A percentile compares a stretch with the other conserved stretches of the same genome.
Evolutionary conservation across 2,888 invertebrate species (phyloP).

Genomic region (Stenolophus ochropezus): DNA sequence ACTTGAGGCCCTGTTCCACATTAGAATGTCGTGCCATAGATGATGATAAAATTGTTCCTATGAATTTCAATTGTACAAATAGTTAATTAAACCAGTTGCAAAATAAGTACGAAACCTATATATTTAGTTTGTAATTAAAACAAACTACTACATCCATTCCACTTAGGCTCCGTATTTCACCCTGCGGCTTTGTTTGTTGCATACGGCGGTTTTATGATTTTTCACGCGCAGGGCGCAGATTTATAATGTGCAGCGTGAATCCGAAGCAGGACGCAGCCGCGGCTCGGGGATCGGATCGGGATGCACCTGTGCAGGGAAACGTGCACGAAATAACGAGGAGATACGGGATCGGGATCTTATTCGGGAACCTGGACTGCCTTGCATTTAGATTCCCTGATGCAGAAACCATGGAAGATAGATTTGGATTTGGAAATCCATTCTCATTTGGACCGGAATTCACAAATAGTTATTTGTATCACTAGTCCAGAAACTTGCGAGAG

Average conservation of each 20-base stretch:
- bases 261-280: background rate
- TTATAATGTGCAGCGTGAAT: constrained; percentile 16
- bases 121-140: background rate
- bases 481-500: no score
- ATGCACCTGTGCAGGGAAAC: constrained; percentile 36
- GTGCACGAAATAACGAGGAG: constrained; percentile 25
- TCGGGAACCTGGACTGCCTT: background rate
- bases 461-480: no score
- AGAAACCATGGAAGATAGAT: background rate
- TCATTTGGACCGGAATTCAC: no score
- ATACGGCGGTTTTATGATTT: constrained; percentile 5
- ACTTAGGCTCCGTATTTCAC: background rate
- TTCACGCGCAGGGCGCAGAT: constrained; percentile 10
- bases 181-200: background rate
- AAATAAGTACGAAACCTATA: no score
- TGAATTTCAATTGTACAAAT: no score
- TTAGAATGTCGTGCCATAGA: no score
- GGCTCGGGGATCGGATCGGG: background rate
- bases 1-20: no score
- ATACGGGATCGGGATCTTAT: constrained; percentile 1
- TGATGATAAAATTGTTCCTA: no score
- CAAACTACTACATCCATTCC: background rate
- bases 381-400: background rate
- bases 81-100: no score
- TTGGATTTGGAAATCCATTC: no score